A percentile compares a stretch with the other conserved stretches of the same genome.
These are phyloP conservation scores for Spodoptera litura DNA, from an alignment of 1,140 invertebrate species.

Conservation along the genomic window DNA sequence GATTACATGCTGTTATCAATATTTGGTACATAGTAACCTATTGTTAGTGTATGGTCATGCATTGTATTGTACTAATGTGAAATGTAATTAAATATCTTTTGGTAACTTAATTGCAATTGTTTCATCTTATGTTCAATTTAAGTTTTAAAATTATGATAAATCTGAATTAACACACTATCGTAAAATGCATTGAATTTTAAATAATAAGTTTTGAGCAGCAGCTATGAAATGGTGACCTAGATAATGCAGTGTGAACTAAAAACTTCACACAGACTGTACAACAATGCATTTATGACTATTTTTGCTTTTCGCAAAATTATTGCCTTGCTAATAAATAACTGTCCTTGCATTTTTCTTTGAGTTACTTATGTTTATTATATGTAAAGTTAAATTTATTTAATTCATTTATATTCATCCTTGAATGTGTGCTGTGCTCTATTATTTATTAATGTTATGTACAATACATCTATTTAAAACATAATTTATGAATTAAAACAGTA, in stretches of 20 bases:
- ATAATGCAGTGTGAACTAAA: slow-evolving; percentile 1
- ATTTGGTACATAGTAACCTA: slow-evolving; percentile 28
- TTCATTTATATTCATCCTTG: too few relatives aligned
- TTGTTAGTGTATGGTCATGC: slow-evolving; percentile 15
- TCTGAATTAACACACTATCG: background rate
- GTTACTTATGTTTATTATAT: background rate
- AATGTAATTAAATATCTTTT: background rate
- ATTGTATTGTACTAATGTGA: background rate
- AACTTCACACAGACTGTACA: slow-evolving; percentile 17
- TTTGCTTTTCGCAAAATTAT: slow-evolving; percentile 17
- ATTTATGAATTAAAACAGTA: too few relatives aligned
- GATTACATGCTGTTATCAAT: slow-evolving; percentile 25
- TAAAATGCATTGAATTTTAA: slow-evolving; percentile 2
- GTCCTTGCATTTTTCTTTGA: background rate
- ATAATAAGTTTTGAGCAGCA: background rate
- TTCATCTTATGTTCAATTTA: background rate
- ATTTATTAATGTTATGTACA: too few relatives aligned
- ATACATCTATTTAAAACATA: too few relatives aligned
- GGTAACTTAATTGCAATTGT: slow-evolving; percentile 11
- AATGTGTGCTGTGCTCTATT: too few relatives aligned
- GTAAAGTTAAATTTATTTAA: background rate
- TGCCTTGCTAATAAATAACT: slow-evolving; percentile 2
- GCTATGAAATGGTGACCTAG: slow-evolving; percentile 2
- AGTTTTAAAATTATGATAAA: too few relatives aligned
- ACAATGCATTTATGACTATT: slow-evolving; percentile 20